These are phyloP conservation scores for Xestobium rufovillosum DNA, from an alignment of 2,888 invertebrate genomes.

Conservation along the genomic window DNA sequence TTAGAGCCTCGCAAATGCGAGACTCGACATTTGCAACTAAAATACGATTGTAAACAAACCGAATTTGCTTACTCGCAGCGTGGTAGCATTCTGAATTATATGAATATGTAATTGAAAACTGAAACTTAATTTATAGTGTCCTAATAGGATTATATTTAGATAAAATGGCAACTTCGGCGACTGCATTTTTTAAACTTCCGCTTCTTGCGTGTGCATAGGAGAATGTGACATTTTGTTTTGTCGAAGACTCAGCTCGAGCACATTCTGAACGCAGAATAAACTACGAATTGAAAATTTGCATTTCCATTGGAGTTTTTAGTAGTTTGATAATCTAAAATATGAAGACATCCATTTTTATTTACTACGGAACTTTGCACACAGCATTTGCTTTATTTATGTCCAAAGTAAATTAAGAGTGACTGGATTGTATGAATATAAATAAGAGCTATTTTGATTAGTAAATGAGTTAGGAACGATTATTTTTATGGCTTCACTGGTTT, in stretches of 20 bases:
- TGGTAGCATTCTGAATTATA: conserved; percentile 23
- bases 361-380: too few relatives aligned
- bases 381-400: not conserved
- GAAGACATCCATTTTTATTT: conserved; percentile 3
- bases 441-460: too few relatives aligned
- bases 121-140: conserved; percentile 30
- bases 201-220: conserved; percentile 20
- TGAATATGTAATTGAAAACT: conserved; percentile 33
- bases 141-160: conserved; percentile 30
- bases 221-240: conserved; percentile 22
- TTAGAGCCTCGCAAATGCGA: conserved; percentile 6
- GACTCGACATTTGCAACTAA: conserved; percentile 16
- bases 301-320: conserved; percentile 23
- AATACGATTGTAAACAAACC: conserved; percentile 25
- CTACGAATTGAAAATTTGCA: conserved; percentile 26
- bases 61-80: conserved; percentile 22
- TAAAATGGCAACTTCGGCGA: conserved; percentile 26
- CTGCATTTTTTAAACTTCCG: conserved; percentile 21
- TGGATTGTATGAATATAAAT: conserved; percentile 1
- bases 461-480: too few relatives aligned
- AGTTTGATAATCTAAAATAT: conserved; percentile 2
- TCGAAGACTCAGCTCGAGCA: conserved; percentile 15
- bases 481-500: too few relatives aligned
- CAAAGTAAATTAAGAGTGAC: not conserved
- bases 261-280: conserved; percentile 20